Base-by-base conservation (phyloP, 2,888 invertebrate species). In the Tipula helvola region DNA sequence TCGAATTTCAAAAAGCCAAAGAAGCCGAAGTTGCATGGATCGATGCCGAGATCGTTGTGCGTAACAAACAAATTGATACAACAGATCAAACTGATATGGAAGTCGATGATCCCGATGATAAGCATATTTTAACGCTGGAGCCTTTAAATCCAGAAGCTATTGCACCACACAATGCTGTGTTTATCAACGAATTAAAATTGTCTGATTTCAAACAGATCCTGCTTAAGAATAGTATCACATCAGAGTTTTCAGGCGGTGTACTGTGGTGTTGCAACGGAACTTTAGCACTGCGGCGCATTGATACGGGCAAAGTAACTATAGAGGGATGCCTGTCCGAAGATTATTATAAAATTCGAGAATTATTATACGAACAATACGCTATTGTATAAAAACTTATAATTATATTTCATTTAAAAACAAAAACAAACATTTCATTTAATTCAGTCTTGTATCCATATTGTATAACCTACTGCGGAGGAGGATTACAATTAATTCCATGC, bases 11-110 rank as follows among this genome's bases (percentile, higher is more conserved):
- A 88, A 95, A 95, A 89, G 95, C 95, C 85, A 96, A 96, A 88
- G 97, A 97, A 89, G 95, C 97, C 0, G 99, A 99, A 91, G 94
- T 99, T n/a, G 97, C 99, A 0, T 99, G 99, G 99, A 93, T 99
- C 12, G 96, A 97, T 90, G 97, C 97, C 0, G 93, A 94, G 88
- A 94, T 97, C 87, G 93, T 94, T 12, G 92, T 94, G 16, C 92
- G 94, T 0, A 94, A 94, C 85, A 92, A 94, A 85, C 94, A 94
- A 88, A 92, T 93, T 86, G 94, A 94, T 88, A 91, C 92, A 39
- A 89, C 92, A 87, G 92, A 91, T 57, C 89, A 90, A 47, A 91
- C 85, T 12, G 88, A 87, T n/a, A 88, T 89, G 71, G 87, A 89
- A 1, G 42, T 86, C 44, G 86, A 47, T 84, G 83, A 83, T 39